Evolutionary conservation across 2,113 vertebrate species (phyloP).

Genomic region (Labeo catla): DNA sequence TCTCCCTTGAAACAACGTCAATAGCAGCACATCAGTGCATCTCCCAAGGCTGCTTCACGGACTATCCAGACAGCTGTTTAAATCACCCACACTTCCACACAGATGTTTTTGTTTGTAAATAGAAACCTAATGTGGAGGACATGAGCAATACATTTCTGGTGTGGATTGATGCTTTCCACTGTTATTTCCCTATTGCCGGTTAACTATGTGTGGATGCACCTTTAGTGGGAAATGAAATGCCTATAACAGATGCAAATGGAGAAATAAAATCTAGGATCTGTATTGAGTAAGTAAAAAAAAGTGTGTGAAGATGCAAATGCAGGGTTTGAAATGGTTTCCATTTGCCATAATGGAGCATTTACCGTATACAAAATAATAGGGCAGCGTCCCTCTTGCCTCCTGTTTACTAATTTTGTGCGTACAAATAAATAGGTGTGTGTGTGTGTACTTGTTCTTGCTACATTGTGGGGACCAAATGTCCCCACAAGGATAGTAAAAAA

Average conservation of each 20-base stretch:
- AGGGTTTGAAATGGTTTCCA: background rate
- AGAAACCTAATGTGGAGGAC: constrained; percentile 22
- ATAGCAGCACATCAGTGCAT: constrained; percentile 37
- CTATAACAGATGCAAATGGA: background rate
- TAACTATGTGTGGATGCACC: constrained; percentile 24
- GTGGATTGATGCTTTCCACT: constrained; percentile 34
- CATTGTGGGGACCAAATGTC: too few species aligned
- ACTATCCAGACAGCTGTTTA: constrained; percentile 45
- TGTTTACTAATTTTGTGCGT: background rate
- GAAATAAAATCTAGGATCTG: background rate
- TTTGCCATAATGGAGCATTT: background rate
- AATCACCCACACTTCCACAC: constrained; percentile 25
- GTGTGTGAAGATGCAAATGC: background rate
- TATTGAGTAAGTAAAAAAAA: background rate
- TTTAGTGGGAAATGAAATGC: constrained; percentile 5
- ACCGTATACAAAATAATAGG: background rate
- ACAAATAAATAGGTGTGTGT: background rate
- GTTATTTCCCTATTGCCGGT: constrained; percentile 20
- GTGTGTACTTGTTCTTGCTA: too few species aligned
- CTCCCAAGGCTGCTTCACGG: constrained; percentile 22
- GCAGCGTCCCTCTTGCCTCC: background rate
- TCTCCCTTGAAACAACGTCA: constrained; percentile 30
- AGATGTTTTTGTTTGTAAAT: constrained; percentile 49
- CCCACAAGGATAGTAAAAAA: too few species aligned
- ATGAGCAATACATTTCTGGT: constrained; percentile 36